These are phyloP conservation scores for Rattus rattus DNA, from an alignment of 2,113 vertebrate genomes.

Conservation along the genomic window DNA sequence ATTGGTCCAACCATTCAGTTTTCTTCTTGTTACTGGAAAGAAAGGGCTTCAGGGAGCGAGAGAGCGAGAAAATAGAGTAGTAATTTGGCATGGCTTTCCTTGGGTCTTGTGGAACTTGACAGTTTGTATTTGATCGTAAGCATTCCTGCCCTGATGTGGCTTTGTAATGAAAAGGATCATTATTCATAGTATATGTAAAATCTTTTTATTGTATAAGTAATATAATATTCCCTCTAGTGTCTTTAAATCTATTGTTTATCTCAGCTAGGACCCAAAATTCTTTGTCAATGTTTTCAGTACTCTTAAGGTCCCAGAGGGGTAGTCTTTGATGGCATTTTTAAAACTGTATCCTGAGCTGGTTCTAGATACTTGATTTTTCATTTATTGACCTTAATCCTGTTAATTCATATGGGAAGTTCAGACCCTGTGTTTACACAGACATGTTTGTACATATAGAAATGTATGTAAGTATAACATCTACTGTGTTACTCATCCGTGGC, in stretches of 20 bases:
- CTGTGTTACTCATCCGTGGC: background rate
- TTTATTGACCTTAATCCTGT: background rate
- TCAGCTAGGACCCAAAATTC: background rate
- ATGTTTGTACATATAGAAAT: background rate
- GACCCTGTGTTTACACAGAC: no score
- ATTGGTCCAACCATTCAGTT: background rate
- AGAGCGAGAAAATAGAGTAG: background rate
- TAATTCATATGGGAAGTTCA: slow-evolving; percentile 14
- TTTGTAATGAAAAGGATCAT: slow-evolving; percentile 41
- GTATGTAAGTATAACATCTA: background rate
- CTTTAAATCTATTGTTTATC: slow-evolving; percentile 38
- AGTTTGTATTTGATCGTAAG: slow-evolving; percentile 36
- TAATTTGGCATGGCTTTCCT: slow-evolving; percentile 26
- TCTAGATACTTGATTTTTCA: slow-evolving; percentile 47
- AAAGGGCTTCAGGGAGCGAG: background rate
- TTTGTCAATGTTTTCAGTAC: background rate
- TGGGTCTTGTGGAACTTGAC: slow-evolving; percentile 17
- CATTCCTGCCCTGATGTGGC: background rate
- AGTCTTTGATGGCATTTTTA: slow-evolving; percentile 12
- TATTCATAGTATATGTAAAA: slow-evolving; percentile 24
- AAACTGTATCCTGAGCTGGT: background rate
- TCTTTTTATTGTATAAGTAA: slow-evolving; percentile 40
- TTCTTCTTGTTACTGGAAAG: slow-evolving; percentile 29
- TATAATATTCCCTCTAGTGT: background rate
- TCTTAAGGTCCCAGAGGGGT: background rate